Evolutionary conservation across 2,888 invertebrate species (phyloP).

Genomic region (Cosmia trapezina): DNA sequence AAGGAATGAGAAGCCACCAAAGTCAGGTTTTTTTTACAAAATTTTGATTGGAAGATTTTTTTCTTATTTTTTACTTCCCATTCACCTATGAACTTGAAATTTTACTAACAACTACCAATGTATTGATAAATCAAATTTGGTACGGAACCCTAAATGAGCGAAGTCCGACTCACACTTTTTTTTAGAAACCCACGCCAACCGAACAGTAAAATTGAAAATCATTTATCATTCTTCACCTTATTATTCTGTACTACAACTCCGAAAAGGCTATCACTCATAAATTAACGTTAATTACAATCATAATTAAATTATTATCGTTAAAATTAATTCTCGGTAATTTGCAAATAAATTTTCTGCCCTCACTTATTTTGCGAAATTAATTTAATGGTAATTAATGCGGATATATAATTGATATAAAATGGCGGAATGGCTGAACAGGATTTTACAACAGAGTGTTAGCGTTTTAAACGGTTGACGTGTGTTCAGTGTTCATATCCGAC

Average conservation of each 20-base stretch:
- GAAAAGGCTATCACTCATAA: conserved; percentile 29
- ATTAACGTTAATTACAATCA: conserved; percentile 23
- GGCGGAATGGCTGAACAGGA: conserved; percentile 3
- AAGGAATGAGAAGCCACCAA: no score
- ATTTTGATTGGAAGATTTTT: no score
- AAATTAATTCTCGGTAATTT: conserved; percentile 46
- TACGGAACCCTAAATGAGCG: no score
- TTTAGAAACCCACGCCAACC: no score
- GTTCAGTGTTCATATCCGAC: no score
- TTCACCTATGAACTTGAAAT: no score
- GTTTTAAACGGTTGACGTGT: conserved; percentile 6
- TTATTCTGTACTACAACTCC: background rate
- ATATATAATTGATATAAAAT: conserved; percentile 40
- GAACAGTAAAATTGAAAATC: background rate
- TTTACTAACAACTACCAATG: no score
- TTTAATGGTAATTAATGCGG: conserved; percentile 27
- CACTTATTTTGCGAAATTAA: conserved; percentile 36
- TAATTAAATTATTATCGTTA: conserved; percentile 38
- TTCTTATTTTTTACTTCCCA: no score
- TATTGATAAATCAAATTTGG: no score
- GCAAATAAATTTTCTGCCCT: conserved; percentile 16
- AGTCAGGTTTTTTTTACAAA: no score
- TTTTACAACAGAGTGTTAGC: conserved; percentile 2
- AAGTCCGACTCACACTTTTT: no score
- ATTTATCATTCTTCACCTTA: background rate